These are phyloP conservation scores for Elaphurus davidianus DNA, from an alignment of 2,113 vertebrate genomes.

Conservation along the genomic window DNA sequence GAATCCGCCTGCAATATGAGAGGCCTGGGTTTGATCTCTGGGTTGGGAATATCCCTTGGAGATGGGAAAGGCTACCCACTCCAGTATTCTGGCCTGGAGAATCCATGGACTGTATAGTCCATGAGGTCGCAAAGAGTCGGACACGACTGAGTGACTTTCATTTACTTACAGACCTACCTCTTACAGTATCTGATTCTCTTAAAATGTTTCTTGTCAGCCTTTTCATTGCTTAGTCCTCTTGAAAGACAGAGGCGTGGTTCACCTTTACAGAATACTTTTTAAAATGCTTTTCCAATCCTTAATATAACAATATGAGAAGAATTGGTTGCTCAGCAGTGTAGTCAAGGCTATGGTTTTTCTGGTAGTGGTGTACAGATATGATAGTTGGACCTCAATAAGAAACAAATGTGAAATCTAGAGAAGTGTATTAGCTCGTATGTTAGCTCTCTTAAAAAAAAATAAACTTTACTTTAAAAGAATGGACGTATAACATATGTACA, in stretches of 20 bases:
- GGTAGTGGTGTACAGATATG: background rate
- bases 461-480: background rate
- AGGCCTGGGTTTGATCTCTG: no score
- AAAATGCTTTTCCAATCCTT: background rate
- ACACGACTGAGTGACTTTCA: background rate
- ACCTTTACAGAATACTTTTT: background rate
- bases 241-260: background rate
- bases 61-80: background rate
- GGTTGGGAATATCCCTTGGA: no score
- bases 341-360: background rate
- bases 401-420: background rate
- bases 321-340: background rate
- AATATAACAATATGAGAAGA: background rate
- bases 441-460: background rate
- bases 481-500: background rate
- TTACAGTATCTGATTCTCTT: background rate
- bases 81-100: background rate
- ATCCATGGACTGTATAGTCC: background rate
- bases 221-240: background rate
- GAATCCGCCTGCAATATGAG: no score
- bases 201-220: background rate
- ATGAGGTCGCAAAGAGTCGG: background rate
- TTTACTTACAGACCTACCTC: background rate
- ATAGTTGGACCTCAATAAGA: background rate
- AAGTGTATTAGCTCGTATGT: background rate